A percentile compares a stretch with the other conserved stretches of the same genome.
Evolutionary conservation across 2,113 vertebrate species (phyloP).

Genomic region (Chamaetylas fuelleborni): DNA sequence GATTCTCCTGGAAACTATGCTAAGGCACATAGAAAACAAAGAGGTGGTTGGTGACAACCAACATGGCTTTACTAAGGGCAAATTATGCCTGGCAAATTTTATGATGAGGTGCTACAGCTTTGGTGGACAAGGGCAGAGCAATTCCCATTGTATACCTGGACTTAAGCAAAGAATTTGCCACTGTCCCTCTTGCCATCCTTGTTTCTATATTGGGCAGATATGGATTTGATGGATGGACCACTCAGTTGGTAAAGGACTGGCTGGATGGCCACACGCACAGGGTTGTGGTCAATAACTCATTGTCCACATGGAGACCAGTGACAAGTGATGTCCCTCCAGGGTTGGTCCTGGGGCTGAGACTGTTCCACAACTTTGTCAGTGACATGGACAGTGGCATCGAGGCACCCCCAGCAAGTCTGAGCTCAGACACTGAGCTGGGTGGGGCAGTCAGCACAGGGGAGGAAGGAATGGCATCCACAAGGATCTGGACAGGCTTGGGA

Average conservation of each 20-base stretch:
- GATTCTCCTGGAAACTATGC: not conserved
- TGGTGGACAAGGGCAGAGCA: not conserved
- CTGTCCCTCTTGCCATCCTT: not conserved
- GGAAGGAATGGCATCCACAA: not conserved
- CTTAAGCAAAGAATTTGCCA: not conserved
- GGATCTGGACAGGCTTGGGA: not conserved
- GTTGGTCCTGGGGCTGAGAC: fast-evolving
- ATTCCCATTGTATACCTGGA: not conserved
- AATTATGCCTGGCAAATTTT: not conserved
- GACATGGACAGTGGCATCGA: fast-evolving
- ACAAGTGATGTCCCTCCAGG: fast-evolving
- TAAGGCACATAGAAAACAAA: not conserved
- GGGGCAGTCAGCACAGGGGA: not conserved
- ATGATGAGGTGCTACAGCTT: not conserved
- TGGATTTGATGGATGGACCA: not conserved
- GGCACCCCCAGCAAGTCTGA: not conserved
- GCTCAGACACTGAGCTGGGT: not conserved
- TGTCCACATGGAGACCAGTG: not conserved
- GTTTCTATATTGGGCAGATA: not conserved
- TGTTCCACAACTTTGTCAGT: not conserved
- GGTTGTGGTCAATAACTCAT: not conserved
- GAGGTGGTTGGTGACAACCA: not conserved
- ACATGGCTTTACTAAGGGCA: not conserved
- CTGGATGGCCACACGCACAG: not conserved
- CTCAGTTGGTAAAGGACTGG: not conserved